Evolutionary conservation across 2,888 invertebrate species (phyloP), one percentile per base, ranked within the genome.

Genomic region (Phania funesta): DNA sequence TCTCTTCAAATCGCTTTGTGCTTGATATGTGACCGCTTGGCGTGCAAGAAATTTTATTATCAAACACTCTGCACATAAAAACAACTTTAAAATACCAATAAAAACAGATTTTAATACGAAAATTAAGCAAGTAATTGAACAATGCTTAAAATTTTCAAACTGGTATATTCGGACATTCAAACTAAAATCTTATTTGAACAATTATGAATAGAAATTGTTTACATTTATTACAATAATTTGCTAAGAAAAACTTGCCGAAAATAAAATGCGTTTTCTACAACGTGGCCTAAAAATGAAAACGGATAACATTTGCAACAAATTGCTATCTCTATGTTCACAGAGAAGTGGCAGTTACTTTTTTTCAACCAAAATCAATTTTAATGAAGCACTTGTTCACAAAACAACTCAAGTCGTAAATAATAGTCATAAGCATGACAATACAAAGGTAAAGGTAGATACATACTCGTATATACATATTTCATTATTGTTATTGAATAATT

Each of bases 251-350:
- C 3, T 41, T 41, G 5, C 6, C 6, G 0, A 65, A 60, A 38
- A 56, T 11, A 68, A 50, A 52, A 81, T 82, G 82, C 56, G 7
- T 60, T 62, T 64, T 54, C 68, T 78, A 65, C 74, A 78, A 75
- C 68, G 70, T 70, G 74, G 44, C 38, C 29, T 75, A n/a, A 65
- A 32, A 62, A 13, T 32, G n/a, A 76, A 68, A 58, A 50, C 58
- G 60, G 65, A 48, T 62, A 35, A 70, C 13, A 62, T 18, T 62
- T 80, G 76, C 73, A 70, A 52, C 46, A 76, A 56, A 54, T 48
- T 62, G 65, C 8, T 20, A 26, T 32, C 62, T 20, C 32, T 67
- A 18, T 11, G 35, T 60, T 50, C 26, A 54, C 41, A 38, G 60
- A 41, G 38, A 77, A 67, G 52, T 62, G 32, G 56, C 54, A 44